A percentile compares a stretch with the other conserved stretches of the same genome.
phyloP scores from a whole-genome alignment of 2,113 vertebrate genomes.

The Boleophthalmus pectinirostris region DNA sequence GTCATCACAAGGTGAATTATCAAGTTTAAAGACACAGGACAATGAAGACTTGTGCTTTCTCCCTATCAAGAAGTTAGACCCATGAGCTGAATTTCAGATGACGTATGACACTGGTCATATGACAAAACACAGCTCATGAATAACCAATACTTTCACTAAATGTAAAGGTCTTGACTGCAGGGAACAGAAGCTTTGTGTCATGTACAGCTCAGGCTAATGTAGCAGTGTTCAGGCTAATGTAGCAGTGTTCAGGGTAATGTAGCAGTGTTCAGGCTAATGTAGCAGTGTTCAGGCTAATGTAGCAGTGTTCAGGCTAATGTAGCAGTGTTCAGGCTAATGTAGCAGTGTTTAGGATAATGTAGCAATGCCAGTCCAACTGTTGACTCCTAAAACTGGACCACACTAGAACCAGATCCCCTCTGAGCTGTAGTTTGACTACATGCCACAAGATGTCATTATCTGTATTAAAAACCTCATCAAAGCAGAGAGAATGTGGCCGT shows the following conservation, averaged over 20 bases:
- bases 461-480: slow-evolving; percentile 31
- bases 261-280: neutral
- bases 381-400: slow-evolving; percentile 15
- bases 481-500: slow-evolving; percentile 48
- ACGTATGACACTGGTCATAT: slow-evolving; percentile 10
- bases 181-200: neutral
- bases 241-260: neutral
- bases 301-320: neutral
- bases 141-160: slow-evolving; percentile 29
- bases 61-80: slow-evolving; percentile 28
- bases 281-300: neutral
- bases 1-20: slow-evolving; percentile 17
- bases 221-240: neutral
- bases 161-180: neutral
- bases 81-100: slow-evolving; percentile 36
- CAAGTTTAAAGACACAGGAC: slow-evolving; percentile 19
- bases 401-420: slow-evolving; percentile 15
- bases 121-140: slow-evolving; percentile 33
- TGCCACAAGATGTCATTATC: slow-evolving; percentile 70
- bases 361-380: too few species aligned
- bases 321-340: neutral
- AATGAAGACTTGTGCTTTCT: slow-evolving; percentile 12
- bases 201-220: neutral
- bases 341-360: neutral
- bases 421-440: slow-evolving; percentile 54